These are phyloP conservation scores for Diabrotica undecimpunctata DNA, from an alignment of 1,140 invertebrate genomes.

Conservation along the genomic window DNA sequence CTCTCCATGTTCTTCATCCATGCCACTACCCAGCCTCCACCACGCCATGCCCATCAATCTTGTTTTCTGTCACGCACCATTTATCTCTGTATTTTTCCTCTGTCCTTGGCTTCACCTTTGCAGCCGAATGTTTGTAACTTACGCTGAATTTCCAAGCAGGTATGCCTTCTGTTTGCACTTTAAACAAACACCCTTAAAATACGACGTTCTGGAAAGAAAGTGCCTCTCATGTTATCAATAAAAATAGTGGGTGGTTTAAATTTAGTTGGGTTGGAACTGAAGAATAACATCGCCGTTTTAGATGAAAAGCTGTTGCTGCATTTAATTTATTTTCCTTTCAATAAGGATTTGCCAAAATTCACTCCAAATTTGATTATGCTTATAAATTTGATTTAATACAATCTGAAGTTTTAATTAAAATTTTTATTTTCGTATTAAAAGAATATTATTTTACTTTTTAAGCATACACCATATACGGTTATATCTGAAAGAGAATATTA, in stretches of 20 bases:
- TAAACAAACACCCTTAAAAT: constrained; percentile 28
- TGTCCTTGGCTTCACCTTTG: constrained; percentile 34
- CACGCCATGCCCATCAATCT: constrained; percentile 36
- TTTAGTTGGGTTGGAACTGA: too few species aligned
- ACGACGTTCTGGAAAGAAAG: constrained; percentile 12
- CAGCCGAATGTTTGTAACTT: constrained; percentile 30
- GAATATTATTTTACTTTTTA: too few species aligned
- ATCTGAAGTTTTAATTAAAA: too few species aligned
- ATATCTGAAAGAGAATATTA: too few species aligned
- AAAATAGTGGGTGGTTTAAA: not conserved
- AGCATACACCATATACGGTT: too few species aligned
- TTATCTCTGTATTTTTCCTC: constrained; percentile 43
- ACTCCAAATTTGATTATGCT: too few species aligned
- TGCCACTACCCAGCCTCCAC: constrained; percentile 20
- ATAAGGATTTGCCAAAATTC: too few species aligned
- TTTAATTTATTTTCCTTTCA: too few species aligned
- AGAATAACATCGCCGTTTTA: too few species aligned
- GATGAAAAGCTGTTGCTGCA: too few species aligned
- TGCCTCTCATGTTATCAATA: constrained; percentile 12
- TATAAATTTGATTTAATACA: too few species aligned
- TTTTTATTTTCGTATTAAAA: too few species aligned
- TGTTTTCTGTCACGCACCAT: constrained; percentile 41
- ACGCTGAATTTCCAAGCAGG: constrained; percentile 22
- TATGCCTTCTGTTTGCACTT: constrained; percentile 31
- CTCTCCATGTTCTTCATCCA: constrained; percentile 3